Base-by-base conservation (phyloP, 2,888 invertebrate genomes). In the Noctua pronuba region DNA sequence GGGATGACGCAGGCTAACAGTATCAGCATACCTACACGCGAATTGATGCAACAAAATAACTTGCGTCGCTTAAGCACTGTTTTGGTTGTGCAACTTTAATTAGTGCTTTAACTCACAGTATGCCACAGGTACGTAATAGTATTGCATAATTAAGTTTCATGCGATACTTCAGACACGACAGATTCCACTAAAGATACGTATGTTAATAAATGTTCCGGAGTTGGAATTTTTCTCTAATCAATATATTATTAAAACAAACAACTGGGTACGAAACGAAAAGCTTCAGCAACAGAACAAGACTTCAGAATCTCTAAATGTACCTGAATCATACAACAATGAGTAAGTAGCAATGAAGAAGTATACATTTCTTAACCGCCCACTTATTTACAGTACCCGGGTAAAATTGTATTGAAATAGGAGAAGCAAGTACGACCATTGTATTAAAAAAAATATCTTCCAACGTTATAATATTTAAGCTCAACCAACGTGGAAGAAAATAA, bases 321-420 rank as follows among this genome's bases (percentile, higher is more conserved):
- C 31, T n/a, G 4, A 55, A 16, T 58, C 28, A 52, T 52, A 24
- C 16, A 38, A 8, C 10, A 41, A 41, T 13, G 16, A 58, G 28
- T 58, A 16, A 58, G 58, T 28, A 58, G 16, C 16, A 28, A 16
- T 58, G 2, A 28, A 58, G 6, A 28, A 1, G 6, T 28, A 16
- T 28, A 49, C 1, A 10, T 31, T 41, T 24, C 1, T 28, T 68
- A n/a, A n/a, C n/a, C n/a, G n/a, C n/a, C 52, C 38, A 67, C 69
- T 82, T 82, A 82, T 77, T 77, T 62, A 52, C 62, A 71, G 46
- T 46, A 69, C 31, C 44, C 7, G 44, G 44, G 41, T 65, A 44
- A 77, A 75, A 74, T 46, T 16, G 2, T 10, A 10, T 38, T 38
- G 8, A 64, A 75, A 75, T 38, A 21, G 21, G 58, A 75, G 16